Evolutionary conservation across 1,140 invertebrate genomes (phyloP), one percentile per base, ranked within the genome.

Genomic region (Philopotamus ludificatus): DNA sequence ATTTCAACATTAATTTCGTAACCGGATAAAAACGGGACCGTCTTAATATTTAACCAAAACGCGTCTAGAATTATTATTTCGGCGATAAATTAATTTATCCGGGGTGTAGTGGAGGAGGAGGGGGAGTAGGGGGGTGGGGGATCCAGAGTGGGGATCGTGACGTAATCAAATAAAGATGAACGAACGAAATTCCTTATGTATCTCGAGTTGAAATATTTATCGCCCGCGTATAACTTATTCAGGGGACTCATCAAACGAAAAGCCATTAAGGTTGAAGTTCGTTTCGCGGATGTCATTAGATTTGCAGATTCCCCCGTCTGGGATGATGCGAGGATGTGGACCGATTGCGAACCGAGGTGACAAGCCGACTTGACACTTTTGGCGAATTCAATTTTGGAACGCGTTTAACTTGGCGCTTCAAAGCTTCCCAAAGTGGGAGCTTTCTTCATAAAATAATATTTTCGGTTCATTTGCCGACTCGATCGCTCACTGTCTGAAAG

Each of bases 201-300:
- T 34, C 28, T 34, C 28, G 28, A 34, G 28, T 34, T 47, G 44
- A 47, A 47, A 47, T 47, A 47, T 47, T 47, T 47, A 47, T 47
- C 44, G 44, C 10, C 10, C n/a, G n/a, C n/a, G 28, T 34, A 7
- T 34, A 34, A 34, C 28, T 34, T 34, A 34, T 34, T 34, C 28
- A 34, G 12, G 28, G 10, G 18, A 47, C 44, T 47, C 44, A 47
- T 47, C 44, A 47, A 47, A 47, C 44, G 10, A 47, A 47, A 47
- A 47, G 44, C 44, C 44, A 47, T 47, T 20, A 47, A n/a, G n/a
- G 10, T 4, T 20, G 18, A 47, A 47, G 44, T 47, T 47, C 44
- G 44, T 47, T 47, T 47, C 44, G 10, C 12, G 28, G 28, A 34
- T 34, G 28, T 47, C 44, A 47, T 47, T 47, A 47, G 44, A 47